A percentile compares a stretch with the other conserved stretches of the same genome.
phyloP scores from a whole-genome alignment of 2,888 invertebrate species.

The Tricholauxania praeusta region DNA sequence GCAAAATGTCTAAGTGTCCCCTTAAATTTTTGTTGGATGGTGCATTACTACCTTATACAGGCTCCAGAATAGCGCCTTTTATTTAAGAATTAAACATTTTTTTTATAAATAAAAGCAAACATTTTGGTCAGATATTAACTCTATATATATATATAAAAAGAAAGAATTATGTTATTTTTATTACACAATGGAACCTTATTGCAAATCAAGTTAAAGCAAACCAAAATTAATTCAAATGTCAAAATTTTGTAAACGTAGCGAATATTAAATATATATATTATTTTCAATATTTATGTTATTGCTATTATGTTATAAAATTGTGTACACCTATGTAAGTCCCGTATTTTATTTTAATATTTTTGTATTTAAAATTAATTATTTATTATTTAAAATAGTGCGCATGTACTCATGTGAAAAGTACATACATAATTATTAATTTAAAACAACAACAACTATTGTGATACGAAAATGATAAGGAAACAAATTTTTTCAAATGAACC shows the following conservation, averaged over 20 bases:
- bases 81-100: too few relatives aligned
- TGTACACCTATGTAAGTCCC: background rate
- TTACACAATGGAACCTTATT: too few relatives aligned
- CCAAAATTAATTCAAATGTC: background rate
- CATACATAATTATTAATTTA: slow-evolving; percentile 35
- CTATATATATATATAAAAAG: too few relatives aligned
- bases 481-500: too few relatives aligned
- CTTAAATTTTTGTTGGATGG: too few relatives aligned
- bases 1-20: too few relatives aligned
- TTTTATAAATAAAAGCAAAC: too few relatives aligned
- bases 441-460: slow-evolving; percentile 21
- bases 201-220: too few relatives aligned
- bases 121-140: too few relatives aligned
- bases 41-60: too few relatives aligned
- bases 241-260: slow-evolving; percentile 41
- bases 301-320: slow-evolving; percentile 47
- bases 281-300: slow-evolving; percentile 33
- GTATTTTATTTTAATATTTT: background rate
- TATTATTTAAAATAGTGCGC: slow-evolving; percentile 46
- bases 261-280: slow-evolving; percentile 53
- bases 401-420: slow-evolving; percentile 41
- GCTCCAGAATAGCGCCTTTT: too few relatives aligned
- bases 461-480: slow-evolving; percentile 12
- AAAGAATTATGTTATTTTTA: too few relatives aligned
- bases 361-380: slow-evolving; percentile 51